phyloP scores from a whole-genome alignment of 2,113 vertebrate species.

The Rousettus leschenaultii region DNA sequence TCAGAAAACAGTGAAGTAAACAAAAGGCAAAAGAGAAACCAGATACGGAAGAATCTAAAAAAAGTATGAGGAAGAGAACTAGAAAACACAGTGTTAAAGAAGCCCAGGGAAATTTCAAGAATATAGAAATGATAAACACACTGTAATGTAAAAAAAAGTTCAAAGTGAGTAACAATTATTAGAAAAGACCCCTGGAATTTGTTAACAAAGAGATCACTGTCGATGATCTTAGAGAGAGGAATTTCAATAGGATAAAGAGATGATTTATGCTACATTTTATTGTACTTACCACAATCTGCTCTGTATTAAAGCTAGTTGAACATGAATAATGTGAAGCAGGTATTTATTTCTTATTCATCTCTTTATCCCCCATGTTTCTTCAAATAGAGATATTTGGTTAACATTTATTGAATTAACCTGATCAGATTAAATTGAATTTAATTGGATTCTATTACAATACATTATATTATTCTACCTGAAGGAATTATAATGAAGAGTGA shows the following conservation, averaged over 20 bases:
- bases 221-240: neutral
- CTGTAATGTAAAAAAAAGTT: neutral
- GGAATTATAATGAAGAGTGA: neutral
- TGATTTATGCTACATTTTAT: neutral
- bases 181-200: neutral
- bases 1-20: neutral
- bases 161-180: neutral
- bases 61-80: neutral
- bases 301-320: neutral
- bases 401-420: neutral
- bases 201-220: neutral
- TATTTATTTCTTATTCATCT: neutral
- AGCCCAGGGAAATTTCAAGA: neutral
- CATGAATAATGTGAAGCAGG: neutral
- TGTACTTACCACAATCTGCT: neutral
- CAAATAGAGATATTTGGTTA: neutral
- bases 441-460: neutral
- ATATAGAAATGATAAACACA: neutral
- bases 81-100: conserved; percentile 10
- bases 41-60: neutral
- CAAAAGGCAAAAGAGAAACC: neutral
- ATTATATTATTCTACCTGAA: neutral
- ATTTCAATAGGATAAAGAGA: neutral
- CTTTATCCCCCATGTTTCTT: neutral
- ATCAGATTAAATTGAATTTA: neutral